Evolutionary conservation across 2,888 invertebrate genomes (phyloP), one percentile per base, ranked within the genome.

Genomic region (Hylaea fasciaria): DNA sequence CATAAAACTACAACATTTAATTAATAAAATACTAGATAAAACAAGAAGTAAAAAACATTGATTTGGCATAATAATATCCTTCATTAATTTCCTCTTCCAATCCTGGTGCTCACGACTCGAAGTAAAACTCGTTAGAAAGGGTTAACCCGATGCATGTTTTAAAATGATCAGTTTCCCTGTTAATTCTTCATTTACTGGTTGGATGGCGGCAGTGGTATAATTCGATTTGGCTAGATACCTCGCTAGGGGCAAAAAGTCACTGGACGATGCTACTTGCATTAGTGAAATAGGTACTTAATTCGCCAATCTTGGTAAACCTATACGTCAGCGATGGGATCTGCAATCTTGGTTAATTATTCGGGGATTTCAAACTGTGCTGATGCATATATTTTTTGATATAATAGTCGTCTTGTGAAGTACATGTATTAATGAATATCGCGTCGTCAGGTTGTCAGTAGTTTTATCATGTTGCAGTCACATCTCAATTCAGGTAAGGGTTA

Each of bases 151-250:
- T 86, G 83, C 86, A 89, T 89, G 91, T 91, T 92, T 92, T 91
- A 90, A 91, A 91, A 91, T 91, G 85, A 91, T 86, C 85, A 84
- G 81, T 74, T 22, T 85, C 81, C 86, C 82, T 86, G 87, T 82
- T 91, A 92, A 91, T 91, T 91, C 87, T 89, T 91, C 88, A 92
- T 92, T 92, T 91, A 85, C 90, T 91, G 92, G 86, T 83, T 83
- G 81, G 91, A 77, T 90, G 89, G 83, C 81, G 83, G 81, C 81
- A 76, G 72, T 77, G 71, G 72, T 78, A 79, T 87, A 90, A 91
- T 83, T 85, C 82, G 89, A 91, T 91, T 62, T 86, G 84, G 66
- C 72, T 69, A 76, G 82, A 80, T 81, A 76, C 76, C 76, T 71
- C 64, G 79, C 80, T 73, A 55, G 70, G 65, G 83, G 87, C 82